These are phyloP conservation scores for Gymnorhina tibicen DNA, from an alignment of 2,113 vertebrate species.

Conservation along the genomic window DNA sequence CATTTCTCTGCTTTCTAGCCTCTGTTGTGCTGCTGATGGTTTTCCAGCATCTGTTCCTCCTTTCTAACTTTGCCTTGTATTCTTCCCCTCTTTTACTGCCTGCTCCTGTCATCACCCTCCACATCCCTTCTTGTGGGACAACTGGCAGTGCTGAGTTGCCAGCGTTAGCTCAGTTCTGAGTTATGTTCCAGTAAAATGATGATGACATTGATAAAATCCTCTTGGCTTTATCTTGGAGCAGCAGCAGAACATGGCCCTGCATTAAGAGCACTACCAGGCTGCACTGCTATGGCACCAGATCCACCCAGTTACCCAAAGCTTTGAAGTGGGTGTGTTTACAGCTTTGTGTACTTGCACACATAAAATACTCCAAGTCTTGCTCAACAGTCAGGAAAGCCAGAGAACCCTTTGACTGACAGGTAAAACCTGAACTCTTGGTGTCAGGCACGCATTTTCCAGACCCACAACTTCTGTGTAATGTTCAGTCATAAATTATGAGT, in stretches of 20 bases:
- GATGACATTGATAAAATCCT: neutral
- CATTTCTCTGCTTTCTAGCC: neutral
- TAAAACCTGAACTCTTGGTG: neutral
- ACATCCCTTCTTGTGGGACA: neutral
- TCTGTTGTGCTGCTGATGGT: neutral
- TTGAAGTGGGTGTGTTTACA: neutral
- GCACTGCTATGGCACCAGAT: neutral
- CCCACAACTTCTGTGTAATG: accelerated
- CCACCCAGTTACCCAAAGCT: neutral
- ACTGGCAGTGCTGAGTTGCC: neutral
- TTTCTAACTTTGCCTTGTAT: neutral
- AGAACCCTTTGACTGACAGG: neutral
- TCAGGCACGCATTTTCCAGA: neutral
- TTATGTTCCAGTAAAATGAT: neutral
- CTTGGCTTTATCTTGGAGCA: neutral
- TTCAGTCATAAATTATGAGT: neutral
- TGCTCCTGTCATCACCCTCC: neutral
- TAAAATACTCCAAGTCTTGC: neutral
- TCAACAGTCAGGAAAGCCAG: neutral
- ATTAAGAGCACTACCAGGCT: neutral
- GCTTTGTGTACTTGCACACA: neutral
- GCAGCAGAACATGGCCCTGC: neutral
- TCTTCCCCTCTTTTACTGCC: neutral
- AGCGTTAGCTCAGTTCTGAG: neutral
- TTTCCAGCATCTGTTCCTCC: neutral